A percentile compares a stretch with the other conserved stretches of the same genome.
These are phyloP conservation scores for Siniperca knerii DNA, from an alignment of 2,113 vertebrate genomes.

Conservation along the genomic window DNA sequence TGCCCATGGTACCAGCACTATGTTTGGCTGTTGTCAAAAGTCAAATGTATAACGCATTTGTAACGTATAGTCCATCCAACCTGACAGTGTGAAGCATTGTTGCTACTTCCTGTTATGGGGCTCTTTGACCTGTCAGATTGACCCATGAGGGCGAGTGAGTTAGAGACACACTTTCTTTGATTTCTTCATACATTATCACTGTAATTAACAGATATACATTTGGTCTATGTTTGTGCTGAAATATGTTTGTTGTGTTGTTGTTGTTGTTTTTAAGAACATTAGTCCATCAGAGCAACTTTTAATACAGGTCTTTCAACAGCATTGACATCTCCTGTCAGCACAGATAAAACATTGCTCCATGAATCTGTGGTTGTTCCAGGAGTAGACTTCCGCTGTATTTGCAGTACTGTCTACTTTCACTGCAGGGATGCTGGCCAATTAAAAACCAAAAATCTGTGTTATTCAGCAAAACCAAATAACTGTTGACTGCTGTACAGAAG, in stretches of 20 bases:
- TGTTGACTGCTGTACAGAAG: slow-evolving; percentile 72
- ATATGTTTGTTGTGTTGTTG: slow-evolving; percentile 4
- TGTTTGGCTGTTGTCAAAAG: not conserved
- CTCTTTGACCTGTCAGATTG: slow-evolving; percentile 20
- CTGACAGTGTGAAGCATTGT: not conserved
- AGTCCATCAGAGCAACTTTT: slow-evolving; percentile 39
- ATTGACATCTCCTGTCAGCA: slow-evolving; percentile 62
- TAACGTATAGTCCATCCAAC: slow-evolving; percentile 10
- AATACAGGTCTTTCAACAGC: slow-evolving; percentile 36
- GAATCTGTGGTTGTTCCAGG: slow-evolving; percentile 49
- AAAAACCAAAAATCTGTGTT: slow-evolving; percentile 73
- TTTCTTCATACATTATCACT: not conserved
- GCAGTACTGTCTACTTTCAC: slow-evolving; percentile 73
- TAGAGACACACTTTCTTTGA: not conserved
- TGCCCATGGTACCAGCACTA: not conserved
- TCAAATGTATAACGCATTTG: slow-evolving; percentile 30
- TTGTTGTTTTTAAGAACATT: slow-evolving; percentile 22
- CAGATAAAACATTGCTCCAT: slow-evolving; percentile 46
- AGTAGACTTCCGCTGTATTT: slow-evolving; percentile 69
- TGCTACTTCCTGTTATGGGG: not conserved
- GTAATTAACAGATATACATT: slow-evolving; percentile 5
- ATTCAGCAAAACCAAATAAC: slow-evolving; percentile 79
- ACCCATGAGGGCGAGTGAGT: not conserved
- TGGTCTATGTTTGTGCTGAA: not conserved
- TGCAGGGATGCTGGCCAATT: slow-evolving; percentile 71